These are phyloP conservation scores for Crematogaster levior DNA, from an alignment of 2,888 invertebrate species.

Conservation along the genomic window DNA sequence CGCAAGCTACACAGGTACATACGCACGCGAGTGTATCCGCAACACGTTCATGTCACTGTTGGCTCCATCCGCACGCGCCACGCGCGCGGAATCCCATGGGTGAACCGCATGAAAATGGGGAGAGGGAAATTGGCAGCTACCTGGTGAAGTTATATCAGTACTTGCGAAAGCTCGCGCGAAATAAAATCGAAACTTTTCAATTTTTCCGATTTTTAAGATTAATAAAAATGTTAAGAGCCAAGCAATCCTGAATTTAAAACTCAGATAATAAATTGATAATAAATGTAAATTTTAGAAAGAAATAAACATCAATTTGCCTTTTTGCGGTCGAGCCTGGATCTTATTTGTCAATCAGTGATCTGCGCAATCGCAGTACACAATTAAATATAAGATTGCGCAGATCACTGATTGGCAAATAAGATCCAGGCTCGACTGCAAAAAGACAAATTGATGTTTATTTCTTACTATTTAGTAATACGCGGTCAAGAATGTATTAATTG, in stretches of 20 bases:
- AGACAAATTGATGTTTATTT: no score
- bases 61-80: slow-evolving; percentile 72
- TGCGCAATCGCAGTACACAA: no score
- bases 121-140: background rate
- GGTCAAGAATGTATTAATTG: no score
- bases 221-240: background rate
- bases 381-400: no score
- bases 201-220: background rate
- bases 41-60: slow-evolving; percentile 68
- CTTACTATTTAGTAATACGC: no score
- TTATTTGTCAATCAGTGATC: no score
- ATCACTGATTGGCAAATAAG: no score
- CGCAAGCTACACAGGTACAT: slow-evolving; percentile 45
- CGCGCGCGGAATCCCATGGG: slow-evolving; percentile 29
- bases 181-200: background rate
- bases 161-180: background rate
- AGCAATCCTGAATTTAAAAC: background rate
- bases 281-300: no score
- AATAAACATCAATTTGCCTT: no score
- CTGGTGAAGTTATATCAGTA: background rate
- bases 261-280: background rate
- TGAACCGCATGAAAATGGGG: background rate
- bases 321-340: no score
- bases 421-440: no score
- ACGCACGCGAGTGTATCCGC: slow-evolving; percentile 41